A percentile compares a stretch with the other conserved stretches of the same genome.
Evolutionary conservation across 2,797 vertebrate species (phyloP).

Genomic region (Falco novaeseelandiae): DNA sequence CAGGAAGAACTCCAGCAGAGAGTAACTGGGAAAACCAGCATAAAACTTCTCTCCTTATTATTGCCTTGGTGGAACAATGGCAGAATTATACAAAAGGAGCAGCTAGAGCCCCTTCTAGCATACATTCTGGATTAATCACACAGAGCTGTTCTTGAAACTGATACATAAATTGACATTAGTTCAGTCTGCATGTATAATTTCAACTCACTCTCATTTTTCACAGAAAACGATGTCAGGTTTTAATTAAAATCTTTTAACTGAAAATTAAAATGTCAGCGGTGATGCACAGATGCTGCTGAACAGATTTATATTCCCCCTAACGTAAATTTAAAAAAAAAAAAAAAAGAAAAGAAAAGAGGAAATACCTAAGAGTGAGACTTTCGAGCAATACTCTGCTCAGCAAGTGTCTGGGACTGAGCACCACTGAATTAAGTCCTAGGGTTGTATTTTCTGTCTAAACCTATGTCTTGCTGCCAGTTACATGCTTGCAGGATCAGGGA

Average conservation of each 20-base stretch:
- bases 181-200: not conserved
- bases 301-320: slow-evolving; percentile 13
- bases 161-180: not conserved
- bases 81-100: not conserved
- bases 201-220: slow-evolving; percentile 45
- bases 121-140: not conserved
- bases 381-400: not conserved
- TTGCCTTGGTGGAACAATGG: not conserved
- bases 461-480: not conserved
- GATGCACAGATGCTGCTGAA: slow-evolving; percentile 44
- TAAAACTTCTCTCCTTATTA: not conserved
- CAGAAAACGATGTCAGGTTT: slow-evolving; percentile 43
- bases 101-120: not conserved
- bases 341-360: not conserved
- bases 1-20: not conserved
- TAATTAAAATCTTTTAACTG: slow-evolving; percentile 61
- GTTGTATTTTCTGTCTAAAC: not conserved
- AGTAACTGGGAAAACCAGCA: not conserved
- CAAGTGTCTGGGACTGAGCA: not conserved
- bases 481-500: not conserved
- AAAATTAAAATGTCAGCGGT: slow-evolving; percentile 63
- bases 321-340: not conserved
- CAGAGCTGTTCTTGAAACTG: not conserved
- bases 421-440: not conserved
- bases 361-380: not conserved